phyloP scores from a whole-genome alignment of 2,113 vertebrate species.

The Chaenogobius annularis region DNA sequence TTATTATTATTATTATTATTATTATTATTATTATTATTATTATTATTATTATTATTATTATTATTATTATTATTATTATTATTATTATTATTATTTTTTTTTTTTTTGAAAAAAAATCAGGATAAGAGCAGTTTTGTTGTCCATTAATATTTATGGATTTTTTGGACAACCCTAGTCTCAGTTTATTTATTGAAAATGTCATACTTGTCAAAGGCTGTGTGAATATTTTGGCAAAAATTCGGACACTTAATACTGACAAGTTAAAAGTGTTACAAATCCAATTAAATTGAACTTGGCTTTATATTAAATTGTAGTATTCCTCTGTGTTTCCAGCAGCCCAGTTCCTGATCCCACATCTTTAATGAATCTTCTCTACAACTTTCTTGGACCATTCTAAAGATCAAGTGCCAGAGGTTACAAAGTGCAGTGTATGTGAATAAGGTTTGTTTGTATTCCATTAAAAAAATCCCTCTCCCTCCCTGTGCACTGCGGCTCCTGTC shows the following conservation, averaged over 20 bases:
- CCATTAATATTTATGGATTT: too few relatives aligned
- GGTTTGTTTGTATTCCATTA: constrained; percentile 29
- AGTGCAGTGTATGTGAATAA: constrained; percentile 30
- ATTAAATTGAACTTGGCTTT: neutral
- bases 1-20: too few relatives aligned
- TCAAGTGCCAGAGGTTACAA: constrained; percentile 19
- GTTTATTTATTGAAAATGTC: neutral
- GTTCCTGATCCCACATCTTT: neutral
- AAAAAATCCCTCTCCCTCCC: constrained; percentile 1
- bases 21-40: too few relatives aligned
- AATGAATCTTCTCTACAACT: constrained; percentile 6
- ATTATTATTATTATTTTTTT: too few relatives aligned
- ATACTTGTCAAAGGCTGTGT: neutral
- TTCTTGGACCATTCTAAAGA: constrained; percentile 24
- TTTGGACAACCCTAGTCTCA: too few relatives aligned
- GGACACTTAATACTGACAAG: too few relatives aligned
- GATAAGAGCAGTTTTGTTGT: too few relatives aligned
- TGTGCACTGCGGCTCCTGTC: constrained; percentile 18
- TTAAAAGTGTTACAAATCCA: neutral
- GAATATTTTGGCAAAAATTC: too few relatives aligned
- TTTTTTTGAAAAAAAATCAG: too few relatives aligned
- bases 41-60: too few relatives aligned
- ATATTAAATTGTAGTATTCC: neutral
- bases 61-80: too few relatives aligned
- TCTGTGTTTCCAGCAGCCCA: neutral